Evolutionary conservation across 2,888 invertebrate genomes (phyloP).

Genomic region (Synanthedon tipuliformis): DNA sequence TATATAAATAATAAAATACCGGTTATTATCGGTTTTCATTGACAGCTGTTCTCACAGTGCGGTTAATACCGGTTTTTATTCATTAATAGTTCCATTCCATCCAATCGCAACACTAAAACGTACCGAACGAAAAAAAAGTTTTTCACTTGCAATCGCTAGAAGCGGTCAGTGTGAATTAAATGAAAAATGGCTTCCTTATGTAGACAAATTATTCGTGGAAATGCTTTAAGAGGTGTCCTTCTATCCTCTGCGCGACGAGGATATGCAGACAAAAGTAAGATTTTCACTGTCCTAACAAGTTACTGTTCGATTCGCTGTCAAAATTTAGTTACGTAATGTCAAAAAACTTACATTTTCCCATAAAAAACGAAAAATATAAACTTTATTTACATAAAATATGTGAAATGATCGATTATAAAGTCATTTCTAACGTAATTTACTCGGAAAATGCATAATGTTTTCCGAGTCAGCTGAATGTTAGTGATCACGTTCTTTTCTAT

Average conservation of each 20-base stretch:
- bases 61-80: too few species aligned
- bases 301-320: constrained; percentile 34
- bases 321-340: constrained; percentile 65
- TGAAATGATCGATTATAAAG: constrained; percentile 1
- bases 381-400: neutral
- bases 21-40: too few species aligned
- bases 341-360: constrained; percentile 22
- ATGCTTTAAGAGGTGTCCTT: constrained; percentile 74
- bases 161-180: constrained; percentile 52
- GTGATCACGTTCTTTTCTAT: constrained; percentile 3
- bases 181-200: constrained; percentile 81
- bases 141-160: constrained; percentile 58
- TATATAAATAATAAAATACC: too few species aligned
- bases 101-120: neutral
- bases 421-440: too few species aligned
- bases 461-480: too few species aligned
- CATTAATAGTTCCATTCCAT: too few species aligned
- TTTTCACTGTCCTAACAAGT: constrained; percentile 14
- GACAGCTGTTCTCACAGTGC: too few species aligned
- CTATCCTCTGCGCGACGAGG: constrained; percentile 73
- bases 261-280: constrained; percentile 75
- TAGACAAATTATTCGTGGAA: constrained; percentile 76
- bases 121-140: constrained; percentile 18
- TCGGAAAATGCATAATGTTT: constrained; percentile 18
- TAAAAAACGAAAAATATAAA: constrained; percentile 4